Base-by-base conservation (phyloP, 1,140 invertebrate species). In the Ceratina japonica region DNA sequence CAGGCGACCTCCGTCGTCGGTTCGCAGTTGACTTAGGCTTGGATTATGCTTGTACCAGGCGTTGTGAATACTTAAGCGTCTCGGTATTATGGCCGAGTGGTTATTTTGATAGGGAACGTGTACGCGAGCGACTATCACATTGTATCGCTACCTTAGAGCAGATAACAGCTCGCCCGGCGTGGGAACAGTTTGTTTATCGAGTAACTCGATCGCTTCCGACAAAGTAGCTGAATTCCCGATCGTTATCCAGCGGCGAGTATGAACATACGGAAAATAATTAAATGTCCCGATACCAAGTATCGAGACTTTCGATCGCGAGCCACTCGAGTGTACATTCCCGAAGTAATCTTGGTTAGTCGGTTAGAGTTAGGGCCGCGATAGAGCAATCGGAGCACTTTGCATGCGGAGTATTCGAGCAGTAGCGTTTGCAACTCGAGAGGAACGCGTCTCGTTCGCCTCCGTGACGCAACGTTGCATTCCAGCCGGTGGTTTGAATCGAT, bases 391-490 rank as follows among this genome's bases (percentile, higher is more conserved):
- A 24, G 37, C 3, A n/a, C 12, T 22, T 58, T 16, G 16, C 54
- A 20, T 16, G 37, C 54, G 12, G n/a, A 37, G 59, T 51, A 68
- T 59, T 66, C 24, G 54, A 20, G 12, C 18, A 31, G 63, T 20
- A 44, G 15, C 65, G 24, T 12, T 44, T 68, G 52, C 37, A 16
- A 22, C 20, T 10, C 15, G 49, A 65, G 59, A 20, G 37, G 54
- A 37, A 15, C 31, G 13, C n/a, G 27, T 56, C 73, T 58, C 22
- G 24, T 18, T 31, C 15, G 56, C 27, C 49, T 63, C 58, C 59
- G 59, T 79, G 82, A 79, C 64, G 69, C 27, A 65, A 74, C 20
- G 31, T 58, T 66, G 56, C 77, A 74, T 79, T 66, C 70, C 62
- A 24, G 3, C 3, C 20, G 0, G 62, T 24, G n/a, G 52, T 70